phyloP scores from a whole-genome alignment of 1,140 invertebrate genomes.

The Sycophila sp. region DNA sequence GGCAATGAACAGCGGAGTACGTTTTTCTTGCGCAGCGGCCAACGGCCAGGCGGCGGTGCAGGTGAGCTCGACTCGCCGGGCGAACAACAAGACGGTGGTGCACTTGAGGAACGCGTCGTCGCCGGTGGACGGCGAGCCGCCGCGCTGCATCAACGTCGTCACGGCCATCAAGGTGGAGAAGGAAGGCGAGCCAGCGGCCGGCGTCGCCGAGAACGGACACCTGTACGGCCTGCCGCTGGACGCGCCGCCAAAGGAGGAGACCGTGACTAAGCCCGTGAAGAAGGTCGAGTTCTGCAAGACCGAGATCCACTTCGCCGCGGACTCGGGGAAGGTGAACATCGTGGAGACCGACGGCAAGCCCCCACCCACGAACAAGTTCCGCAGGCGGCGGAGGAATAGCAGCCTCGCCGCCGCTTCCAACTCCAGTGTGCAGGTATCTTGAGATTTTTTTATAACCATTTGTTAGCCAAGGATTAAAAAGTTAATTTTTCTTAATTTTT shows the following conservation, averaged over 20 bases:
- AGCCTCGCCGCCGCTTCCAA: constrained; percentile 56
- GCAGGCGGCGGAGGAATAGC: constrained; percentile 67
- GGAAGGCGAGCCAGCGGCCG: neutral
- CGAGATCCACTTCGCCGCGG: constrained; percentile 86
- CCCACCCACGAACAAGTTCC: constrained; percentile 81
- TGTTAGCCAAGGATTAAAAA: too few species aligned
- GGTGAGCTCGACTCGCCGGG: neutral
- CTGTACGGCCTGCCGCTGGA: neutral
- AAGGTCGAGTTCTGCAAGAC: constrained; percentile 87
- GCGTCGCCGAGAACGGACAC: neutral
- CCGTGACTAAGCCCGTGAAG: constrained; percentile 60
- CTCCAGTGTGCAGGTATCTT: neutral
- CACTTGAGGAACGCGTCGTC: constrained; percentile 41
- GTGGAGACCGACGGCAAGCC: constrained; percentile 88
- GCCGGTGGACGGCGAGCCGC: constrained; percentile 53
- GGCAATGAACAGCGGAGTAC: too few species aligned
- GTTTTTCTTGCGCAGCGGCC: neutral
- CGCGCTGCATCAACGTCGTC: constrained; percentile 31
- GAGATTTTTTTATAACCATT: too few species aligned
- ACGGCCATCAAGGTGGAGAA: constrained; percentile 23
- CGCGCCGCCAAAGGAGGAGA: constrained; percentile 27
- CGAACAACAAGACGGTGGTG: constrained; percentile 47
- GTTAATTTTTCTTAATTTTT: too few species aligned
- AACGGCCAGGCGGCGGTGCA: neutral
- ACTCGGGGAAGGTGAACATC: constrained; percentile 83